Percentiles rank a stretch among this genome's conserved stretches.
Conservation (phyloP, 1,140 invertebrate species). For the Lethrus apterus region DNA sequence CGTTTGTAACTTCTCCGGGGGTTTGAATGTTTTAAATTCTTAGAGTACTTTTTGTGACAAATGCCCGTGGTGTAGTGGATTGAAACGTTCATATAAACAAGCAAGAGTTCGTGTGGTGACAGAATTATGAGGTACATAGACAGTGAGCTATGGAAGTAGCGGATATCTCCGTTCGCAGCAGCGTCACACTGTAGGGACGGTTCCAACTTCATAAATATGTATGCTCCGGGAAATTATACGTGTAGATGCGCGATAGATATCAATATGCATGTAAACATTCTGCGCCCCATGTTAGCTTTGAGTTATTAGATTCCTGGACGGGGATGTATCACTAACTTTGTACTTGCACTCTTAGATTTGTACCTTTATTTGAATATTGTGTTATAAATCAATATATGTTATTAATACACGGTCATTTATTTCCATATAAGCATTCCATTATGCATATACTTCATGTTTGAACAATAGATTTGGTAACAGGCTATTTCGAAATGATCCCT, state of each 20-base stretch:
- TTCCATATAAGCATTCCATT: too few relatives aligned
- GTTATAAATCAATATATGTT: too few relatives aligned
- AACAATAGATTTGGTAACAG: too few relatives aligned
- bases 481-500: too few relatives aligned
- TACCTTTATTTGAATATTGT: too few relatives aligned
- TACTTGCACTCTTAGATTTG: too few relatives aligned
- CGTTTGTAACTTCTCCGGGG: too few relatives aligned
- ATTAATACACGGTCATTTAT: too few relatives aligned
- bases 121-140: conserved; percentile 35
- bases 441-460: too few relatives aligned
- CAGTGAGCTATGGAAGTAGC: conserved; percentile 28
- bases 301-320: conserved; percentile 9
- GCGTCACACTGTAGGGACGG: conserved; percentile 17
- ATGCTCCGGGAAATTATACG: conserved; percentile 33
- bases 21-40: too few relatives aligned
- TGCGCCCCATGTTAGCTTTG: conserved; percentile 34
- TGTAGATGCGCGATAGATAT: conserved; percentile 40
- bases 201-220: conserved; percentile 34
- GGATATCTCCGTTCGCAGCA: conserved; percentile 26
- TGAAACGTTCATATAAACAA: conserved; percentile 34
- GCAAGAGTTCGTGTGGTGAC: conserved; percentile 33
- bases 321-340: conserved; percentile 2
- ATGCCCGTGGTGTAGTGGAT: conserved; percentile 26
- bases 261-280: conserved; percentile 41
- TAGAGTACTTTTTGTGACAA: too few relatives aligned